phyloP scores from a whole-genome alignment of 2,113 vertebrate genomes.

The Bubo scandiacus region DNA sequence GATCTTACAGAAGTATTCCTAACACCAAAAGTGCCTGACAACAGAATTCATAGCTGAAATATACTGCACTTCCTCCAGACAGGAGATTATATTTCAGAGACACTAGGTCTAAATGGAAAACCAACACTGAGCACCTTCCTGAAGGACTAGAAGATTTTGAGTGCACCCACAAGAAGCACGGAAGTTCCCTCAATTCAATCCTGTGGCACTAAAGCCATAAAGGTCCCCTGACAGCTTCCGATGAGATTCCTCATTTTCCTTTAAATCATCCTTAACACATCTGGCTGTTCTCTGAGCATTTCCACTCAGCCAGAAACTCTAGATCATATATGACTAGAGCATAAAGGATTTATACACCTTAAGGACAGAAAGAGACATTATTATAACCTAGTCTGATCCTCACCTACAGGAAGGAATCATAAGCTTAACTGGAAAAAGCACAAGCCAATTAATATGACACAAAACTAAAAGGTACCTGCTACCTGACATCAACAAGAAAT shows the following conservation, averaged over 20 bases:
- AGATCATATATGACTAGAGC: not conserved
- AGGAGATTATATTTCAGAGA: not conserved
- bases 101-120: not conserved
- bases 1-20: not conserved
- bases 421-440: not conserved
- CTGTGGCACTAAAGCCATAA: not conserved
- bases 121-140: not conserved
- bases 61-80: not conserved
- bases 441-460: not conserved
- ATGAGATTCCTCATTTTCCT: not conserved
- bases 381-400: not conserved
- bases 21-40: not conserved
- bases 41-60: not conserved
- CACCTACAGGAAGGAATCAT: not conserved
- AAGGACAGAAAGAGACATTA: not conserved
- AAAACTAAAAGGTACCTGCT: not conserved
- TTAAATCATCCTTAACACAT: not conserved
- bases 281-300: not conserved
- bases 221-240: not conserved
- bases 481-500: not conserved
- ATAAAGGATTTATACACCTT: not conserved
- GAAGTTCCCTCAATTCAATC: not conserved
- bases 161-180: not conserved
- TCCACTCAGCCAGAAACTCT: not conserved
- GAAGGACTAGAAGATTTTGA: not conserved